These are phyloP conservation scores for Parotia lawesii DNA, from an alignment of 2,113 vertebrate species.

Conservation along the genomic window DNA sequence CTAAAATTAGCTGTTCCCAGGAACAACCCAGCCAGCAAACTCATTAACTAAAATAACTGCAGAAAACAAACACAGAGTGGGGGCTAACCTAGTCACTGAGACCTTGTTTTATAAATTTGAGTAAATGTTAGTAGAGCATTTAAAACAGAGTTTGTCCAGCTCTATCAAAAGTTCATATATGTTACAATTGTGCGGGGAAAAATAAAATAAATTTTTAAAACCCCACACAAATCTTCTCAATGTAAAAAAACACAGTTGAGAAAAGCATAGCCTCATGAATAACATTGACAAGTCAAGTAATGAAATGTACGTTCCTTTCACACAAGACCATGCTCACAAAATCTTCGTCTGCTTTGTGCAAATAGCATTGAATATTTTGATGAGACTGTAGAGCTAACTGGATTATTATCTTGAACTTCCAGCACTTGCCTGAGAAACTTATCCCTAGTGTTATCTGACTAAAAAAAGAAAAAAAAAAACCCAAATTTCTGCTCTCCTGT, in stretches of 20 bases:
- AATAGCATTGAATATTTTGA: not conserved
- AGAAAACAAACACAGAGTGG: constrained; percentile 34
- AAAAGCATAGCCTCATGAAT: not conserved
- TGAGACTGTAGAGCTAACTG: not conserved
- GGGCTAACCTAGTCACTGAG: not conserved
- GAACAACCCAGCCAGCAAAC: constrained; percentile 34
- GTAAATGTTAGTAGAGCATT: not conserved
- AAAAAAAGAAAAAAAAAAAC: not conserved
- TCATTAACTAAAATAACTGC: constrained; percentile 55
- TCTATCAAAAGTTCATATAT: not conserved
- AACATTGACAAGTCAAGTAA: not conserved
- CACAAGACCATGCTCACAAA: not conserved
- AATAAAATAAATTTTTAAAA: not conserved
- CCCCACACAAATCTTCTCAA: not conserved
- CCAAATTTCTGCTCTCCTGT: fast-evolving
- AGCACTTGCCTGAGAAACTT: not conserved
- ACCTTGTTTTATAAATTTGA: not conserved
- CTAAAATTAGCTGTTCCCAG: constrained; percentile 51
- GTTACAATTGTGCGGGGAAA: not conserved
- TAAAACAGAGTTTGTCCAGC: not conserved
- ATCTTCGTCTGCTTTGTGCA: not conserved
- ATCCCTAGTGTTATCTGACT: not conserved
- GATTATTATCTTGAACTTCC: not conserved
- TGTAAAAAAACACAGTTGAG: not conserved
- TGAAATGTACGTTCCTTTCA: not conserved